Evolutionary conservation across 2,888 invertebrate species (phyloP), one percentile per base, ranked within the genome.

Genomic region (Autographa pulchrina): DNA sequence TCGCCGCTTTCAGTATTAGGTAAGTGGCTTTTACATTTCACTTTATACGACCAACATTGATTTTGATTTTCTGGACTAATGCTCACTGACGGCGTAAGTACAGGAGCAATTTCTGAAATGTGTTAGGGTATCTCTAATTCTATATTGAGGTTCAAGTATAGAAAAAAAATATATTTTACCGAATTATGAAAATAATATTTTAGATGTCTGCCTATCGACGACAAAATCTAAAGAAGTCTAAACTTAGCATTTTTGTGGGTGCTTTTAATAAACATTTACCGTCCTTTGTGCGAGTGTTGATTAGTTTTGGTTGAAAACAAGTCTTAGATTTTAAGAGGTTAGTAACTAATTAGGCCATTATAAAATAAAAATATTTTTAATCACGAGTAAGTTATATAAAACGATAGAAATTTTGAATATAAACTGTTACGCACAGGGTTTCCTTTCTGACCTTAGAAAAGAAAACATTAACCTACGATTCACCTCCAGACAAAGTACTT

Each of bases 1-100:
- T 94, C 94, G 89, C 92, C 93, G 93, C 92, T 92, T 91, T 92
- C 92, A 89, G 92, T 91, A 93, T 93, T 92, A 93, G 91, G 90
- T 91, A 93, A 94, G 92, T 93, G 92, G 93, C 93, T 93, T 92
- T 93, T 90, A 92, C 92, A 92, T 93, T 94, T 93, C 92, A 93
- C 91, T 93, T 93, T 92, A 87, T 84, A 73, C 74, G 70, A 72
- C 77, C 76, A 78, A 82, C 83, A 82, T 85, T 85, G 86, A 85
- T 88, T 87, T 85, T 82, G 78, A 78, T 82, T 77, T 71, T 80
- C 67, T 70, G 59, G 61, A 20, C 61, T 79, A 74, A 73, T 71
- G 70, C 65, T 70, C 64, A 71, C 69, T 60, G 73, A 58, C 60
- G 60, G 63, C 60, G 58, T 64, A 61, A 60, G 69, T 71, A 62